phyloP scores from a whole-genome alignment of 2,797 vertebrate genomes.

The Centroberyx gerrardi region DNA sequence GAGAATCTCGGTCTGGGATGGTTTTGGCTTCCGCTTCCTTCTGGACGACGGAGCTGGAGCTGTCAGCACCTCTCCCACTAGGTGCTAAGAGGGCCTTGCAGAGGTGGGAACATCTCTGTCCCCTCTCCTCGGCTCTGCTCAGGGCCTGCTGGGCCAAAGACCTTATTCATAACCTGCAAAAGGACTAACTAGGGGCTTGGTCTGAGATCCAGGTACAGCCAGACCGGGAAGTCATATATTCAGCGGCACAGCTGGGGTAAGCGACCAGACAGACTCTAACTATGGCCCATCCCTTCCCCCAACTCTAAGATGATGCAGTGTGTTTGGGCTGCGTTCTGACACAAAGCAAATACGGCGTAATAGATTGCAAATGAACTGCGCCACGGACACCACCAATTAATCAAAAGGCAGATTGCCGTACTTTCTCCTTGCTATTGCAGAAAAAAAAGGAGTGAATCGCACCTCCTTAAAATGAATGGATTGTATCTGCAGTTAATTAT shows the following conservation, averaged over 20 bases:
- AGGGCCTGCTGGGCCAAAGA: background rate
- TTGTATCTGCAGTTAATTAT: conserved; percentile 84
- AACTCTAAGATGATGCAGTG: conserved; percentile 80
- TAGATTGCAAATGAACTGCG: conserved; percentile 85
- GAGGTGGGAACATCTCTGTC: conserved; percentile 80
- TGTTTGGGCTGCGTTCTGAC: conserved; percentile 83
- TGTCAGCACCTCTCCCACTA: conserved; percentile 74
- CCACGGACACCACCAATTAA: conserved; percentile 81
- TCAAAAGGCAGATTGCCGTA: conserved; percentile 79
- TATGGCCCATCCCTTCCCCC: conserved; percentile 37
- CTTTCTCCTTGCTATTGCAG: conserved; percentile 61
- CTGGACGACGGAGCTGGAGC: conserved; percentile 39
- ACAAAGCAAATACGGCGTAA: conserved; percentile 85
- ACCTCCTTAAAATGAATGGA: conserved; percentile 81
- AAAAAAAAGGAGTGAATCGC: conserved; percentile 51
- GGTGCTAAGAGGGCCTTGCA: conserved; percentile 75
- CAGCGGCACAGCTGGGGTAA: background rate
- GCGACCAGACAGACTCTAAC: conserved; percentile 25
- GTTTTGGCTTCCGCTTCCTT: conserved; percentile 35
- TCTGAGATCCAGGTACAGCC: background rate
- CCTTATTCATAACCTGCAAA: background rate
- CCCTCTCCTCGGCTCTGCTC: conserved; percentile 23
- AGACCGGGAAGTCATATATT: background rate
- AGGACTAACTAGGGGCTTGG: too few species aligned
- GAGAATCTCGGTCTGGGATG: background rate